Conservation (phyloP, 1,140 invertebrate species). For the Thaumetopoea pityocampa region DNA sequence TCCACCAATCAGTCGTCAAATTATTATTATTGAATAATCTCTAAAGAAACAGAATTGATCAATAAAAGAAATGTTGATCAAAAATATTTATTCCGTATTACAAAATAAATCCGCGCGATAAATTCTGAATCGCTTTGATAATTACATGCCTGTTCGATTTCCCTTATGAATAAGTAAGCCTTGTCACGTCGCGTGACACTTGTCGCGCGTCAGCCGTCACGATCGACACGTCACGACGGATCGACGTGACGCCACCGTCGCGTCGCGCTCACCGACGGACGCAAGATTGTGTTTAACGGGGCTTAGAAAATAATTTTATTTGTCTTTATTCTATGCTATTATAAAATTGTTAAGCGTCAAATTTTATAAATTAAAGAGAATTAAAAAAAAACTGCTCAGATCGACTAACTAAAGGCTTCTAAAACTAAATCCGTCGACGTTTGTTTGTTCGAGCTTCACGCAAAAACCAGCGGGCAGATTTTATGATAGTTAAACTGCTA, state of each 20-base stretch:
- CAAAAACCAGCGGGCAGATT: too few relatives aligned
- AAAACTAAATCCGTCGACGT: too few relatives aligned
- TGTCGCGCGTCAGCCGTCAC: constrained; percentile 18
- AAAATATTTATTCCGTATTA: not conserved
- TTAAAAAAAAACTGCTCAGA: too few relatives aligned
- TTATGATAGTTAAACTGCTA: too few relatives aligned
- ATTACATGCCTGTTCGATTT: constrained; percentile 22
- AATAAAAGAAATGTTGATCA: too few relatives aligned
- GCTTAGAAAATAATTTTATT: constrained; percentile 19
- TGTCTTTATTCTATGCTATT: not conserved
- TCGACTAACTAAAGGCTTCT: too few relatives aligned
- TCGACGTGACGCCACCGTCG: constrained; percentile 11
- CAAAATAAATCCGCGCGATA: constrained; percentile 12
- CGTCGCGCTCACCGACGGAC: constrained; percentile 12
- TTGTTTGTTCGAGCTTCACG: too few relatives aligned
- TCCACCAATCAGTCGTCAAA: too few relatives aligned
- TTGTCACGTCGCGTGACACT: constrained; percentile 17
- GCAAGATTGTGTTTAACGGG: constrained; percentile 15
- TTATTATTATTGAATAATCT: constrained; percentile 6
- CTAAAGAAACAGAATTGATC: constrained; percentile 2
- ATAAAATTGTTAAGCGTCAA: not conserved
- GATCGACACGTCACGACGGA: constrained; percentile 13
- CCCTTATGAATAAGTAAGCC: constrained; percentile 22
- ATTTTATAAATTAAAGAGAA: too few relatives aligned
- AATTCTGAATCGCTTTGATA: constrained; percentile 16